Evolutionary conservation across 2,113 vertebrate genomes (phyloP).

Genomic region (Bagarius yarrelli): DNA sequence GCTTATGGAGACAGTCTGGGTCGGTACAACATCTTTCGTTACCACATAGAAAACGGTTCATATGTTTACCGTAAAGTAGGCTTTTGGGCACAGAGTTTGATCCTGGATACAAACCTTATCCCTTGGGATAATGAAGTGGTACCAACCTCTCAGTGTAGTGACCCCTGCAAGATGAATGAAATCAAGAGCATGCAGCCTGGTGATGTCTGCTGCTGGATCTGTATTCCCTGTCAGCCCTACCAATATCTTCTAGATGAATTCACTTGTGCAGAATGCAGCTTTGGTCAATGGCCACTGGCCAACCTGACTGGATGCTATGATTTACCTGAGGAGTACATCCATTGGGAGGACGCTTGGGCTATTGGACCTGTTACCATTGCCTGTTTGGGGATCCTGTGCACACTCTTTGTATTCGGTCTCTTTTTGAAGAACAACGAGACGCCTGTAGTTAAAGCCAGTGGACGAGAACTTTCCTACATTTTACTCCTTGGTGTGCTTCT

Average conservation of each 20-base stretch:
- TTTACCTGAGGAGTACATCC: conserved; percentile 94
- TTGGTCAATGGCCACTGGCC: conserved; percentile 88
- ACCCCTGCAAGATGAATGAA: conserved; percentile 93
- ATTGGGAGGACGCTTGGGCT: conserved; percentile 93
- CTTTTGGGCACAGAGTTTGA: conserved; percentile 92
- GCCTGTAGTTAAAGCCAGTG: conserved; percentile 92
- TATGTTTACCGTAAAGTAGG: conserved; percentile 90
- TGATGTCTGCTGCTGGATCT: conserved; percentile 99
- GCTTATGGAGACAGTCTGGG: conserved; percentile 87
- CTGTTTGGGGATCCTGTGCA: conserved; percentile 89
- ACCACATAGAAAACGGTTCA: conserved; percentile 76
- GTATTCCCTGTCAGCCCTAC: conserved; percentile 91
- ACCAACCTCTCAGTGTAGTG: conserved; percentile 93
- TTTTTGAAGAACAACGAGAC: conserved; percentile 91
- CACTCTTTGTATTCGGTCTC: conserved; percentile 86
- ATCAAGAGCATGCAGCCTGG: conserved; percentile 97
- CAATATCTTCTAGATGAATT: conserved; percentile 92
- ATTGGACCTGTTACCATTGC: conserved; percentile 91
- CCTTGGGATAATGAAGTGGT: conserved; percentile 76
- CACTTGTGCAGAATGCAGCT: conserved; percentile 90
- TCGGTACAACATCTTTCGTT: conserved; percentile 97
- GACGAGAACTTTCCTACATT: conserved; percentile 96
- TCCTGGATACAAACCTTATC: conserved; percentile 81
- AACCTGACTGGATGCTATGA: conserved; percentile 90
- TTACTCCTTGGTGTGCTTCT: conserved; percentile 90